phyloP scores from a whole-genome alignment of 2,113 vertebrate genomes.

The Hepsetus odoe region DNA sequence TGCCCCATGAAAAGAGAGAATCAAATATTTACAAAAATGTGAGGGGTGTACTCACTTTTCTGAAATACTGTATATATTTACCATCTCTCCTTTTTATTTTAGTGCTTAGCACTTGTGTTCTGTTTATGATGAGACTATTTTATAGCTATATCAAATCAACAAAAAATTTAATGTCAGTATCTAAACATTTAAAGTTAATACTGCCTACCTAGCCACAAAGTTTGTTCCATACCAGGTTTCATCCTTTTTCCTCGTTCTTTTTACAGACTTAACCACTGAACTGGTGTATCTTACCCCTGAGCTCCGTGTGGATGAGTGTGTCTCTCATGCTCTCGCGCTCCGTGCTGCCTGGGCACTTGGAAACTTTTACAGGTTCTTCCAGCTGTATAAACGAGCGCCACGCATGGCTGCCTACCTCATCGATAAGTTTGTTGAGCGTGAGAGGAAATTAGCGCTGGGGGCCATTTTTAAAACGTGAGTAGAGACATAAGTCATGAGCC shows the following conservation, averaged over 20 bases:
- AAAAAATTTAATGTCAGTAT: too few relatives aligned
- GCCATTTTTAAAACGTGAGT: constrained; percentile 94
- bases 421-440: constrained; percentile 91
- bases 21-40: too few relatives aligned
- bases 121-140: too few relatives aligned
- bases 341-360: constrained; percentile 88
- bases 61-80: too few relatives aligned
- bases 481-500: too few relatives aligned
- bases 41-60: too few relatives aligned
- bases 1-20: too few relatives aligned
- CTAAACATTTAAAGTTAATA: too few relatives aligned
- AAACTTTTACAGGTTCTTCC: constrained; percentile 90
- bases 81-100: too few relatives aligned
- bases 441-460: constrained; percentile 85
- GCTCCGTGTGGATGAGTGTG: constrained; percentile 81
- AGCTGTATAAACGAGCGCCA: constrained; percentile 82
- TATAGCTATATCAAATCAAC: constrained; percentile 56
- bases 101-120: too few relatives aligned
- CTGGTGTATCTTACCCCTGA: constrained; percentile 84
- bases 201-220: too few relatives aligned
- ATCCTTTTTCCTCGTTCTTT: background rate
- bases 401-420: constrained; percentile 92
- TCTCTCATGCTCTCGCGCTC: constrained; percentile 83
- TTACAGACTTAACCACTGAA: constrained; percentile 87
- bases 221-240: too few relatives aligned